Percentiles rank a stretch among this genome's conserved stretches.
Conservation (phyloP, 2,113 vertebrate species). For the Hydrochoerus hydrochaeris region DNA sequence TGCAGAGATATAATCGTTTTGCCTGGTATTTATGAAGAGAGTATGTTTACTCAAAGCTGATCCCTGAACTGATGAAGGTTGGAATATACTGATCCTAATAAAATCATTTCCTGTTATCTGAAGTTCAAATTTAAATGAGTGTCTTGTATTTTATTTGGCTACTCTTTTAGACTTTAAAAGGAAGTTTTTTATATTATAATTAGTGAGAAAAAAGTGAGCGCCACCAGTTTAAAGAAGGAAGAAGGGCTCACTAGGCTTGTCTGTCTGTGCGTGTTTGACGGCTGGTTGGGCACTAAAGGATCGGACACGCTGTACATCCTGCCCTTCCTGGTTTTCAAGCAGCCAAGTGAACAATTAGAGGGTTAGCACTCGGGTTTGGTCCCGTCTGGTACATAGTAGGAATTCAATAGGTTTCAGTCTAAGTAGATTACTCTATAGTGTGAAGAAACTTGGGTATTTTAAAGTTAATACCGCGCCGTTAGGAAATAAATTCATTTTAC, state of each 20-base stretch:
- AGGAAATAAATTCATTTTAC: conserved; percentile 58
- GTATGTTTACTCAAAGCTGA: not conserved
- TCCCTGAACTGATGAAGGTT: not conserved
- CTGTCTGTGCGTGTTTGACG: not conserved
- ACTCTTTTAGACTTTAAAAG: conserved; percentile 19
- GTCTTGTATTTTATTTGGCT: not conserved
- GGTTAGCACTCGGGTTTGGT: not conserved
- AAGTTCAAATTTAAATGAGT: not conserved
- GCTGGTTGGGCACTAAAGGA: too few species aligned
- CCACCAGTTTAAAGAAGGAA: not conserved
- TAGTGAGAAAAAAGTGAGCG: not conserved
- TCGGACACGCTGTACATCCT: not conserved
- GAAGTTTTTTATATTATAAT: not conserved
- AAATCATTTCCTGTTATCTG: not conserved
- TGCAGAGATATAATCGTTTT: not conserved
- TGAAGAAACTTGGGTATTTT: conserved; percentile 33
- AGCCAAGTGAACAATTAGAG: not conserved
- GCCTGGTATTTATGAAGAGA: not conserved
- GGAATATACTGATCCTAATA: not conserved
- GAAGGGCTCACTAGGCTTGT: not conserved
- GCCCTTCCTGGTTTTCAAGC: not conserved
- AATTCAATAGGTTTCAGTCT: not conserved
- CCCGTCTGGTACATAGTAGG: not conserved
- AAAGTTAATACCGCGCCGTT: not conserved
- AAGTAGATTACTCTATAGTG: not conserved